Conservation (phyloP, 2,888 invertebrate genomes). For the Cantharis rustica region DNA sequence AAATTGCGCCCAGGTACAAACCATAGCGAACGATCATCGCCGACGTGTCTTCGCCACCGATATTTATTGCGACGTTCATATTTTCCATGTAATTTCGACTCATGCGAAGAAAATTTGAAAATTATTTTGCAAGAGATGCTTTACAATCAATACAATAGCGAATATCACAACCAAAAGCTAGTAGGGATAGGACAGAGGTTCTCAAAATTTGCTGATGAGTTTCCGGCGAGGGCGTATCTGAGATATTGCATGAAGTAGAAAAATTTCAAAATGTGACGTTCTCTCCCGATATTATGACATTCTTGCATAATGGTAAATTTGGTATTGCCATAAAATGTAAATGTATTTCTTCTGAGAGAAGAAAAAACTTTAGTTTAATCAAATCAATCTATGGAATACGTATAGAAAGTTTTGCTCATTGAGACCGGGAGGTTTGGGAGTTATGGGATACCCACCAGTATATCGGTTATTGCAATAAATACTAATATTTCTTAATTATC, state of each 20-base stretch:
- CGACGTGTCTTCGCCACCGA: conserved; percentile 71
- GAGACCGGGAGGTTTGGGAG: too few relatives aligned
- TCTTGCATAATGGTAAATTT: too few relatives aligned
- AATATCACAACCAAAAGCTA: not conserved
- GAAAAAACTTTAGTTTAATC: too few relatives aligned
- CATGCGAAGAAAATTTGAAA: not conserved
- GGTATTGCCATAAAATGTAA: too few relatives aligned
- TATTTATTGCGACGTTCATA: conserved; percentile 57
- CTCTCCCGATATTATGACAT: too few relatives aligned
- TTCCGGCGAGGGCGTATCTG: not conserved
- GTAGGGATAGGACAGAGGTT: not conserved
- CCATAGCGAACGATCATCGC: conserved; percentile 78
- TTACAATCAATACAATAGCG: not conserved
- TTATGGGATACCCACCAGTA: too few relatives aligned
- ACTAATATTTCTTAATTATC: too few relatives aligned
- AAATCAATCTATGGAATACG: too few relatives aligned
- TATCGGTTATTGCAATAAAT: too few relatives aligned
- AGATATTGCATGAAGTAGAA: not conserved
- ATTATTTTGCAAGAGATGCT: not conserved
- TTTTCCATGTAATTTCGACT: conserved; percentile 18
- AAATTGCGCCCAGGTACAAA: conserved; percentile 84
- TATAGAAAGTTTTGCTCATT: too few relatives aligned
- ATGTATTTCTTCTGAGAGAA: too few relatives aligned
- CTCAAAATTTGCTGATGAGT: not conserved
- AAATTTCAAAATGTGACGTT: too few relatives aligned